Evolutionary conservation across 1,140 invertebrate species (phyloP), one percentile per base, ranked within the genome.

Genomic region (Macrobrachium rosenbergii): DNA sequence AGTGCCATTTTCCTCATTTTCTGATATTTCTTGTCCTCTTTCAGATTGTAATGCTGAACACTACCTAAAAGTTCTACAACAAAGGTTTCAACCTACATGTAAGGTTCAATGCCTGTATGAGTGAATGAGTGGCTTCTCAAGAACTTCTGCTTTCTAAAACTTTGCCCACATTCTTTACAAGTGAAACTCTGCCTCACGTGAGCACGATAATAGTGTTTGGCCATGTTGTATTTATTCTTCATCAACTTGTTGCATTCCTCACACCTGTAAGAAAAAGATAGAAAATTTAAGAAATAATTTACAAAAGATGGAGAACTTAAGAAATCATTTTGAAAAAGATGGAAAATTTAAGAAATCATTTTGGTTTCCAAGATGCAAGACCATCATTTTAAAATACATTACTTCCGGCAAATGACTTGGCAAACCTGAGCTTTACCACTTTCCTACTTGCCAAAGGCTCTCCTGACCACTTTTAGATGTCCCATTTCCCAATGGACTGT

Each of bases 71-170:
- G 17, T 17, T 16, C 19, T 37, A 77, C 28, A 37, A 37, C 1
- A 37, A 37, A 37, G 28, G n/a, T 58, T 79, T 14, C 16, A 23
- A 77, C 86, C 81, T 88, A 89, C 89, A 60, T 81, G 43, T 60
- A 88, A 60, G 89, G 82, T 59, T 77, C 69, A 52, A 85, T 76
- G 59, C 87, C 78, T 19, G 86, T 88, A 69, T 89, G 89, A 0
- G 58, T 28, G 81, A 73, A 85, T 23, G 85, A 75, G 72, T 89
- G 89, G 23, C 69, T 76, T 23, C 21, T 28, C 19, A 89, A 78
- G 21, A 84, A 86, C 21, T 89, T 86, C 81, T 89, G 89, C 23
- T 89, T 89, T 60, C 72, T 73, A 52, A 89, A 89, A 23, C 69
- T 64, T 60, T 85, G 28, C 7, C 82, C 82, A 60, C 89, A 89